Evolutionary conservation across 2,888 invertebrate genomes (phyloP).

Genomic region (Eubasilissa splendida): DNA sequence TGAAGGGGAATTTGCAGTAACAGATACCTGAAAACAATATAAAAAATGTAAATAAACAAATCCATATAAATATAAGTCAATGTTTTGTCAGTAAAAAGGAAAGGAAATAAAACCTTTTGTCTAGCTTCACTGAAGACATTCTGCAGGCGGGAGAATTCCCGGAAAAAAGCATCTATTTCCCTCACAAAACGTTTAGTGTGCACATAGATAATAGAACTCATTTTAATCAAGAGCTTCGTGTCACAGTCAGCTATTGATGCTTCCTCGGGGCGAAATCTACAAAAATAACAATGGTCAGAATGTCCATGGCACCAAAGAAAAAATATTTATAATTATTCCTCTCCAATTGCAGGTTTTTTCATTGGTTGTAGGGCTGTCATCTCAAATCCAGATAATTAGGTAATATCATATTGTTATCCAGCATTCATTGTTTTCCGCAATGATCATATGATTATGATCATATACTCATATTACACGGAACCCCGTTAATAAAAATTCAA

Average conservation of each 20-base stretch:
- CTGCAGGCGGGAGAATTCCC: conserved; percentile 88
- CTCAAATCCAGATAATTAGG: no score
- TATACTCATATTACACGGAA: no score
- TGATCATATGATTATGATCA: no score
- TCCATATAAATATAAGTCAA: not conserved
- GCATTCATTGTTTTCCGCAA: no score
- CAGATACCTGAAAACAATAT: conserved; percentile 54
- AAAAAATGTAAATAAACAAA: conserved; percentile 7
- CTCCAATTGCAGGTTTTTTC: no score
- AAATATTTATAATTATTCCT: no score
- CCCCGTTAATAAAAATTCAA: no score
- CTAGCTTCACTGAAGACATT: conserved; percentile 83
- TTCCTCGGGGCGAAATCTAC: conserved; percentile 66
- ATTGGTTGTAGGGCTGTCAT: no score
- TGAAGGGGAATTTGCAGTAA: conserved; percentile 71
- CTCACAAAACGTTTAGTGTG: conserved; percentile 95
- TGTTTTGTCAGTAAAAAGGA: no score
- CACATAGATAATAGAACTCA: conserved; percentile 94
- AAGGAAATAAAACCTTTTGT: conserved; percentile 66
- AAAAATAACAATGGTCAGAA: conserved; percentile 10
- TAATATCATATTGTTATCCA: no score
- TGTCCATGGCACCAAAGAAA: no score
- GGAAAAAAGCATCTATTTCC: conserved; percentile 89
- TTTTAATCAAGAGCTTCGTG: conserved; percentile 81
- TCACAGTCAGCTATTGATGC: conserved; percentile 74